Evolutionary conservation across 2,888 invertebrate species (phyloP), one percentile per base, ranked within the genome.

Genomic region (Dexiosoma caninum): DNA sequence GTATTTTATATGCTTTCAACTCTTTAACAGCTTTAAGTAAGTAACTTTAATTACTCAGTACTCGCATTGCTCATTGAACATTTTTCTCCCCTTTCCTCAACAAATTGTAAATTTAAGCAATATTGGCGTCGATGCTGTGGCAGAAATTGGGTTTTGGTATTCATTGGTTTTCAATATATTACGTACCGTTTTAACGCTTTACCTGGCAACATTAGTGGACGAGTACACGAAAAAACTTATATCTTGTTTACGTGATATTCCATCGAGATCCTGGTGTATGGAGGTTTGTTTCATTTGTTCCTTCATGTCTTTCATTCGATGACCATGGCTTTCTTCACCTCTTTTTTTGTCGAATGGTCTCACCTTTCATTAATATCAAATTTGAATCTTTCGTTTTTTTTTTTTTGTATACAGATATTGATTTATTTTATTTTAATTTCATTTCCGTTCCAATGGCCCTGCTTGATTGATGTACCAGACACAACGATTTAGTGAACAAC

Each of bases 1-100:
- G 82, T 95, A 93, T 86, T 95, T 95, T 84, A 94, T 95, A 81
- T 95, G 95, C 83, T 91, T 94, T 82, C 95, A 95, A 85, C 90
- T 95, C 0, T 94, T 94, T 83, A 92, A 94, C 84, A 89, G 89
- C 75, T 89, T 90, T 70, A 86, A 86, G 90, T 90, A 71, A 83
- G 86, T 83, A 27, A 21, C 16, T 2, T 7, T 21, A 21, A 30
- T 3, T 23, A 27, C 44, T 16, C 40, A 37, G 12, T 51, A 3
- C 6, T n/a, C 14, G 10, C 9, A 62, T 4, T 4, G 1, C 7
- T 3, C 14, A 37, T 23, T 27, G n/a, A 9, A 23, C n/a, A n/a
- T n/a, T n/a, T n/a, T n/a, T n/a, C n/a, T n/a, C n/a, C n/a, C n/a
- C n/a, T n/a, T n/a, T n/a, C n/a, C 12, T 27, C 9, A 23, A 6